phyloP scores from a whole-genome alignment of 2,797 vertebrate species.

The Discoglossus pictus region DNA sequence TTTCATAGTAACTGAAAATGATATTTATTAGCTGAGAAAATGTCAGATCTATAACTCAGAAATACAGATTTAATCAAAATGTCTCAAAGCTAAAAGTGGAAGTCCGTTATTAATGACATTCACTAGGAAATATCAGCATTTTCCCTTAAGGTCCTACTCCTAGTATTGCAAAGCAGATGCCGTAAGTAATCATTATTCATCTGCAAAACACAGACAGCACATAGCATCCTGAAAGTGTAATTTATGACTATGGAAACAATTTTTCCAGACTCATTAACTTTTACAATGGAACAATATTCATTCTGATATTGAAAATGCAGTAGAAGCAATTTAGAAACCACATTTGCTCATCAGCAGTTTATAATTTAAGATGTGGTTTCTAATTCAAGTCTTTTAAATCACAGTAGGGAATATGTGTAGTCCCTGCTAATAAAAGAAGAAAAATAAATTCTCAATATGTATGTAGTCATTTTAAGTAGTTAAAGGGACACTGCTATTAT shows the following conservation, averaged over 20 bases:
- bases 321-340: slow-evolving; percentile 45
- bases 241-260: slow-evolving; percentile 38
- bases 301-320: slow-evolving; percentile 37
- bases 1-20: no score
- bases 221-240: slow-evolving; percentile 52
- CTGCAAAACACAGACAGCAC: slow-evolving; percentile 51
- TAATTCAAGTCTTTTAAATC: slow-evolving; percentile 21
- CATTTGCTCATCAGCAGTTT: slow-evolving; percentile 38
- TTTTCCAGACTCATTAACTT: slow-evolving; percentile 53
- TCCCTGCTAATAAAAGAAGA: no score
- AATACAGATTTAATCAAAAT: slow-evolving; percentile 55
- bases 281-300: slow-evolving; percentile 30
- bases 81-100: slow-evolving; percentile 52
- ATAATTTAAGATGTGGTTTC: slow-evolving; percentile 35
- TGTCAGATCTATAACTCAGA: slow-evolving; percentile 55
- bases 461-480: no score
- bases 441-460: no score
- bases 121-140: slow-evolving; percentile 55
- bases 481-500: no score
- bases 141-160: slow-evolving; percentile 55
- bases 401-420: neutral
- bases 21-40: slow-evolving; percentile 30
- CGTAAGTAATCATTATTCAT: slow-evolving; percentile 55
- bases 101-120: slow-evolving; percentile 57
- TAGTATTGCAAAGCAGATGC: slow-evolving; percentile 59